Conservation (phyloP, 2,888 invertebrate species). For the Sinhomidia bicolor region DNA sequence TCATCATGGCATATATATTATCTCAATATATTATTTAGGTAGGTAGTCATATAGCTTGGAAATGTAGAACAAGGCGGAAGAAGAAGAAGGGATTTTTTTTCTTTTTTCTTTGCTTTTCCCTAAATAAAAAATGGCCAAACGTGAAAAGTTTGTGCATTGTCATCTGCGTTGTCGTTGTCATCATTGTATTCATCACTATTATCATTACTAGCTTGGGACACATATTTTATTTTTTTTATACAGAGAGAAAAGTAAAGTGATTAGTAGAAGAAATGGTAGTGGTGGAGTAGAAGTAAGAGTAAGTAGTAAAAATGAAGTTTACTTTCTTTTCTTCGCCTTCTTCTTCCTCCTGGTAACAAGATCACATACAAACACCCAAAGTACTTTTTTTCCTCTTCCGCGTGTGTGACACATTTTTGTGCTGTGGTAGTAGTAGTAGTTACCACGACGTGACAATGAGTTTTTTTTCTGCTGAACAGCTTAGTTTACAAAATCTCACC, state of each 20-base stretch:
- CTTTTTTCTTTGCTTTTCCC: not conserved
- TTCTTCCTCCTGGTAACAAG: not conserved
- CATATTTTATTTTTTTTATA: constrained; percentile 43
- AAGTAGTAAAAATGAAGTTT: too few relatives aligned
- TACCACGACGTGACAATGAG: not conserved
- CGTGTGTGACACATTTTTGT: too few relatives aligned
- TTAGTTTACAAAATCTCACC: too few relatives aligned
- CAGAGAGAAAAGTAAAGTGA: constrained; percentile 39
- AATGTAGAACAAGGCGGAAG: not conserved
- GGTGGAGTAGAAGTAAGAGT: not conserved
- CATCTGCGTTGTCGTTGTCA: constrained; percentile 11
- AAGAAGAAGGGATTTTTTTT: not conserved
- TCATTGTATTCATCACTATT: not conserved
- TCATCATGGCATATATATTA: too few relatives aligned
- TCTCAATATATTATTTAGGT: not conserved
- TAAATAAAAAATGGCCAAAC: constrained; percentile 46
- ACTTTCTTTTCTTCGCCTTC: not conserved
- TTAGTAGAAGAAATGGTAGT: constrained; percentile 5
- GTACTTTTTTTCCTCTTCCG: not conserved
- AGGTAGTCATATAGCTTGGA: not conserved
- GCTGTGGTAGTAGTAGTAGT: not conserved
- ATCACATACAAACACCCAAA: not conserved
- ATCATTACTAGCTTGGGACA: constrained; percentile 5
- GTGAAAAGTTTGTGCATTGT: constrained; percentile 58
- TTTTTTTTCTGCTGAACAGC: not conserved